Conservation (phyloP, 2,113 vertebrate species). For the Scolopax mira region DNA sequence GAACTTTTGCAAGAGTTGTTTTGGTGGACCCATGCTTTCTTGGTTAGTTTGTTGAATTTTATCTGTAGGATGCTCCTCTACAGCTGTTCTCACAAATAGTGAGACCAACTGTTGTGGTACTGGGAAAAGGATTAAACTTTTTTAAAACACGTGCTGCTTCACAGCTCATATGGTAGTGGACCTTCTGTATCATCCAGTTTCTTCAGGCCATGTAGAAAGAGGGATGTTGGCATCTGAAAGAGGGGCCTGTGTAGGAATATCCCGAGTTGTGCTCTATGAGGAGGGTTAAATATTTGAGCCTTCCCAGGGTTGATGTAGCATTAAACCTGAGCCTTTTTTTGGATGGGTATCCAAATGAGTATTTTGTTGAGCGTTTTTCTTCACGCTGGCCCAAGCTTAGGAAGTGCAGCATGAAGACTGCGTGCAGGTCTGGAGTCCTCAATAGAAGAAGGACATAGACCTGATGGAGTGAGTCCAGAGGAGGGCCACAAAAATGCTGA, state of each 20-base stretch:
- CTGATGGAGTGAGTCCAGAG: too few species aligned
- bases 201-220: not conserved
- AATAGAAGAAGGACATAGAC: too few species aligned
- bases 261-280: not conserved
- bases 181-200: not conserved
- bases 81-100: not conserved
- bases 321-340: not conserved
- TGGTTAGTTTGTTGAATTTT: not conserved
- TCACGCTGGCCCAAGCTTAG: not conserved
- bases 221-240: not conserved
- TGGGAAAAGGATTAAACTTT: not conserved
- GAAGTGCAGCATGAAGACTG: not conserved
- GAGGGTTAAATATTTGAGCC: not conserved
- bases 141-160: not conserved
- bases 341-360: not conserved
- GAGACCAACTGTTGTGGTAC: not conserved
- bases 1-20: not conserved
- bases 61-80: not conserved
- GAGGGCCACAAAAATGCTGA: too few species aligned
- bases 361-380: not conserved
- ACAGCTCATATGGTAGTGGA: not conserved
- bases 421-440: too few species aligned
- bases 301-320: not conserved
- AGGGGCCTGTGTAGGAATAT: not conserved
- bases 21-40: not conserved